phyloP scores from a whole-genome alignment of 2,797 vertebrate species.

The Pseudotriccus pelzelni region DNA sequence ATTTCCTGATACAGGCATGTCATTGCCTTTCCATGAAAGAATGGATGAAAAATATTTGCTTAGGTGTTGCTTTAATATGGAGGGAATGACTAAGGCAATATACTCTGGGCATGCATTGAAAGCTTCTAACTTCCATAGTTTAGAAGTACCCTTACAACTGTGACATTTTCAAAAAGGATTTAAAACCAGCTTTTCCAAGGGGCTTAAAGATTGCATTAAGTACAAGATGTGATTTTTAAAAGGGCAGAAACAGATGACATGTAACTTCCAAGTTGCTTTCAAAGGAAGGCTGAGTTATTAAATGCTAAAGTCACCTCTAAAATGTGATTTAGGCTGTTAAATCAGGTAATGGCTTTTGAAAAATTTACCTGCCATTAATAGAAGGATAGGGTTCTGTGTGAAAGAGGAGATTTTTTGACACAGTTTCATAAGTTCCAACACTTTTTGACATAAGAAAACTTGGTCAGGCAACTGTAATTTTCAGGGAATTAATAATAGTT shows the following conservation, averaged over 20 bases:
- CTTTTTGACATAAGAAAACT: not conserved
- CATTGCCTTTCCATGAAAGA: not conserved
- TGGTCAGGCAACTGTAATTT: not conserved
- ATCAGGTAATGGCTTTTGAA: slow-evolving; percentile 17
- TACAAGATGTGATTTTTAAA: slow-evolving; percentile 14
- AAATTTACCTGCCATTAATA: not conserved
- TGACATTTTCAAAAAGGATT: slow-evolving; percentile 24
- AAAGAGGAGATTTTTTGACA: not conserved
- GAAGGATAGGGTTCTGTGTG: not conserved
- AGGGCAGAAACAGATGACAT: not conserved
- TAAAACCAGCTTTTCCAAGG: slow-evolving; percentile 8
- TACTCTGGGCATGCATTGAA: not conserved
- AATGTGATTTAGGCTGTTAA: slow-evolving; percentile 19
- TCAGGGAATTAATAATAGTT: not conserved
- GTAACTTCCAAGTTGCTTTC: slow-evolving; percentile 11
- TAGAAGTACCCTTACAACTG: not conserved
- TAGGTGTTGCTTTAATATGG: not conserved
- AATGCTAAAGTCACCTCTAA: slow-evolving; percentile 15
- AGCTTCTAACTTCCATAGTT: not conserved
- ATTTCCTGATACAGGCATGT: not conserved
- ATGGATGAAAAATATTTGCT: not conserved
- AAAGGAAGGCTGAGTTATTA: slow-evolving; percentile 11
- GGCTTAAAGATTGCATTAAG: not conserved
- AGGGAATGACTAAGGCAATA: not conserved
- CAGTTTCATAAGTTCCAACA: not conserved